Evolutionary conservation across 2,113 vertebrate species (phyloP).

Genomic region (Meriones unguiculatus): DNA sequence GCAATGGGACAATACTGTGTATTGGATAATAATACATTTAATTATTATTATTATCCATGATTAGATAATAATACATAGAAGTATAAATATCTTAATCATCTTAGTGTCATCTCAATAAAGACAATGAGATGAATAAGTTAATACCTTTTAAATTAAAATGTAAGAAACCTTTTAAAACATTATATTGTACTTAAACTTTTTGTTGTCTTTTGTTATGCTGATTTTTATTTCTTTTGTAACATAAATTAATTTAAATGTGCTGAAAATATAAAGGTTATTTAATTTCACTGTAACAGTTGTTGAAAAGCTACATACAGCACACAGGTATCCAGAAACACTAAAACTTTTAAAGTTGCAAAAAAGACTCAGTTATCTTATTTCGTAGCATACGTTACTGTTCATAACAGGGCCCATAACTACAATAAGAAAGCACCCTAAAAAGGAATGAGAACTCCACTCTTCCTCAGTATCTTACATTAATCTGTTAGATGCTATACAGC

Average conservation of each 20-base stretch:
- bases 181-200: background rate
- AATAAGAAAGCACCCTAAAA: background rate
- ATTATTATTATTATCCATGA: too few relatives aligned
- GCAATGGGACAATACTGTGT: background rate
- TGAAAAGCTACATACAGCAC: background rate
- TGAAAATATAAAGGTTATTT: background rate
- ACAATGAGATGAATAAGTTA: background rate
- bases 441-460: background rate
- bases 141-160: background rate
- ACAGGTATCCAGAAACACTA: background rate
- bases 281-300: background rate
- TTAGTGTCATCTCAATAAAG: background rate
- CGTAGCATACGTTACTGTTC: background rate
- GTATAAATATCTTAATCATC: background rate
- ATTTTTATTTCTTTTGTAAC: background rate
- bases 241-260: background rate
- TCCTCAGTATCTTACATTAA: background rate
- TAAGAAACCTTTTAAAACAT: background rate
- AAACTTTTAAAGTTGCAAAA: background rate
- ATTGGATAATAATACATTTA: background rate
- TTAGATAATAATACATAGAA: background rate
- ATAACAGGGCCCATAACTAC: background rate
- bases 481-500: background rate
- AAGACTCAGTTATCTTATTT: background rate
- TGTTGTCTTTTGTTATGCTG: background rate